Base-by-base conservation (phyloP, 1,140 invertebrate species). In the Stegodyphus mimosarum region DNA sequence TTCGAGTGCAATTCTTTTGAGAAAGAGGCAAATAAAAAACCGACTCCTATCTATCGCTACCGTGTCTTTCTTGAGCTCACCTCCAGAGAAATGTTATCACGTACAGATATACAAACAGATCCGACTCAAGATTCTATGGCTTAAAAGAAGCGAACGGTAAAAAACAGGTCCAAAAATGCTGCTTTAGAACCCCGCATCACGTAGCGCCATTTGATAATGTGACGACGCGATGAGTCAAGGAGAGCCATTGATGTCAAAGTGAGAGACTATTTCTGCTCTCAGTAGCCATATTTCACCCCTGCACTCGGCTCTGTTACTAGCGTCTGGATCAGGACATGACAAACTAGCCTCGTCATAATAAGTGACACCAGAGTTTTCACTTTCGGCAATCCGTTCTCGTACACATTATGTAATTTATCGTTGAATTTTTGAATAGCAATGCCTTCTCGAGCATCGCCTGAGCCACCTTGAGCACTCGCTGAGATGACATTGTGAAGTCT, bases 171-270 rank as follows among this genome's bases (percentile, higher is more conserved):
- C 33, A 33, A 33, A 33, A 33, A 33, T 33, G 33, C 64, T 77
- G 48, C 33, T 50, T 49, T n/a, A 49, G n/a, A 18, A 11, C 49
- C 6, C 73, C 71, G 52, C 48, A n/a, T 72, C 73, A 75, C 73
- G 63, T 67, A 33, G 33, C 52, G 9, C 18, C 73, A 11, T 18
- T 52, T 51, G 75, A 77, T 67, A 67, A 67, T 64, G 18, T 77
- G 75, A 77, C 63, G 60, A 77, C 53, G 53, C 51, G 55, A 17
- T 53, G 71, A 74, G 33, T 33, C 33, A 33, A 33, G 33, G 33
- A 33, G 33, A 75, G 73, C 63, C 73, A 75, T 75, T 75, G 73
- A 77, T 67, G 75, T 77, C 75, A 77, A n/a, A 52, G 17, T 77
- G 75, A 77, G 17, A 77, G 75, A 77, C 75, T 67, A 77, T 63